Percentiles rank a stretch among this genome's conserved stretches.
Evolutionary conservation across 2,888 invertebrate species (phyloP).

Genomic region (Nesidiocoris tenuis): DNA sequence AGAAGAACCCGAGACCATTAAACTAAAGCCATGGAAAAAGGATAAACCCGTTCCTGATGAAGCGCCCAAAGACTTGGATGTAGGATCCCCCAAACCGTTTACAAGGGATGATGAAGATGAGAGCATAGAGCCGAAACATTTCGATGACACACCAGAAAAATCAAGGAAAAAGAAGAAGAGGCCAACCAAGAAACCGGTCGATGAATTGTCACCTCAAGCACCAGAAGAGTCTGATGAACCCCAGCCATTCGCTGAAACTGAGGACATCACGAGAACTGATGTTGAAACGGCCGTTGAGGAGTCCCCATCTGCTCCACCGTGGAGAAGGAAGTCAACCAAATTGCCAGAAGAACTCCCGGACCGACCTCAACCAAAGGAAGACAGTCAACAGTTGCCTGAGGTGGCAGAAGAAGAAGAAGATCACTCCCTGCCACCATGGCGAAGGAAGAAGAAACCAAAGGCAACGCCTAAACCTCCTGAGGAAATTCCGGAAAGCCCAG

Average conservation of each 20-base stretch:
- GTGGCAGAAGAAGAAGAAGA: not conserved
- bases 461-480: slow-evolving; percentile 3
- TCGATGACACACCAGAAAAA: slow-evolving; percentile 49
- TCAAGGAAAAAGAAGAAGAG: slow-evolving; percentile 38
- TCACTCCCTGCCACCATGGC: not conserved
- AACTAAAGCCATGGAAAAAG: slow-evolving; percentile 53
- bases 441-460: slow-evolving; percentile 44
- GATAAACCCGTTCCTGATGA: slow-evolving; percentile 52
- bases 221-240: not conserved
- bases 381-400: not conserved
- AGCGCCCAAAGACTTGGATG: slow-evolving; percentile 50
- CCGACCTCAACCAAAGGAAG: not conserved
- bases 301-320: slow-evolving; percentile 2
- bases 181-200: slow-evolving; percentile 17
- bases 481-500: not conserved
- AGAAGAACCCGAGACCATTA: slow-evolving; percentile 54
- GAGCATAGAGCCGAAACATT: slow-evolving; percentile 49
- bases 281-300: not conserved
- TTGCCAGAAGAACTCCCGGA: not conserved
- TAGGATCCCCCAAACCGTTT: slow-evolving; percentile 29
- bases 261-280: not conserved
- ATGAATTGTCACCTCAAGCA: not conserved
- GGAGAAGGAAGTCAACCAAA: not conserved
- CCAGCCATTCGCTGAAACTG: not conserved
- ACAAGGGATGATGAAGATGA: slow-evolving; percentile 49